A percentile compares a stretch with the other conserved stretches of the same genome.
Evolutionary conservation across 1,140 invertebrate genomes (phyloP).

Genomic region (Steinernema feltiae): DNA sequence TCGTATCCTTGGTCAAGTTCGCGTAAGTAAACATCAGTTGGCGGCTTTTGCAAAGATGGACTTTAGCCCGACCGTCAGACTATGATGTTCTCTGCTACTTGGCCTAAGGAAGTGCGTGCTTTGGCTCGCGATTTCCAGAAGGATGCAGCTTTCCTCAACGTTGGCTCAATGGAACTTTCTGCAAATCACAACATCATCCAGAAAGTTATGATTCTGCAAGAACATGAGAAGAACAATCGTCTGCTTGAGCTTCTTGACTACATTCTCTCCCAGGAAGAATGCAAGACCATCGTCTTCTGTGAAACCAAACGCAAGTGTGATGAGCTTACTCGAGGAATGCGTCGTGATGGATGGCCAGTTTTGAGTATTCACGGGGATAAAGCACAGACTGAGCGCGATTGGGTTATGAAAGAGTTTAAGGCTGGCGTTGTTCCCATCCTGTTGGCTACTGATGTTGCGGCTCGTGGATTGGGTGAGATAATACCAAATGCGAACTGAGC

Average conservation of each 20-base stretch:
- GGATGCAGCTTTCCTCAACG: constrained; percentile 85
- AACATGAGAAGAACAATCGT: constrained; percentile 43
- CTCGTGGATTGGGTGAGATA: constrained; percentile 85
- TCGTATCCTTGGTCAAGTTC: constrained; percentile 89
- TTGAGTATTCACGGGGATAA: constrained; percentile 64
- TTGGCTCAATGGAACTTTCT: constrained; percentile 81
- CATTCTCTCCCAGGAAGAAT: constrained; percentile 39
- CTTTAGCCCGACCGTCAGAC: constrained; percentile 78
- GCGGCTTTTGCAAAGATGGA: constrained; percentile 31
- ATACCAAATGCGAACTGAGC: neutral
- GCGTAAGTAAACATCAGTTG: constrained; percentile 62
- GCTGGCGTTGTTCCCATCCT: constrained; percentile 81
- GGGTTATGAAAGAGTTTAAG: constrained; percentile 75
- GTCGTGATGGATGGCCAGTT: constrained; percentile 71
- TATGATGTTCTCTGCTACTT: constrained; percentile 96
- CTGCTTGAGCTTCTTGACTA: constrained; percentile 49
- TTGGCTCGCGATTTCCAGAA: constrained; percentile 87
- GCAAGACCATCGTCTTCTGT: constrained; percentile 75
- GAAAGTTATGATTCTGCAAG: constrained; percentile 46
- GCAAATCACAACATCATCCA: constrained; percentile 93
- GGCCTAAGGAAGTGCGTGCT: constrained; percentile 89
- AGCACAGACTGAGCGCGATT: constrained; percentile 62
- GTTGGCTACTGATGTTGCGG: constrained; percentile 95
- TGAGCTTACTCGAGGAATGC: constrained; percentile 85
- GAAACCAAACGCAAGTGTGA: constrained; percentile 94